These are phyloP conservation scores for Drepana arcuata DNA, from an alignment of 1,140 invertebrate species.

Conservation along the genomic window DNA sequence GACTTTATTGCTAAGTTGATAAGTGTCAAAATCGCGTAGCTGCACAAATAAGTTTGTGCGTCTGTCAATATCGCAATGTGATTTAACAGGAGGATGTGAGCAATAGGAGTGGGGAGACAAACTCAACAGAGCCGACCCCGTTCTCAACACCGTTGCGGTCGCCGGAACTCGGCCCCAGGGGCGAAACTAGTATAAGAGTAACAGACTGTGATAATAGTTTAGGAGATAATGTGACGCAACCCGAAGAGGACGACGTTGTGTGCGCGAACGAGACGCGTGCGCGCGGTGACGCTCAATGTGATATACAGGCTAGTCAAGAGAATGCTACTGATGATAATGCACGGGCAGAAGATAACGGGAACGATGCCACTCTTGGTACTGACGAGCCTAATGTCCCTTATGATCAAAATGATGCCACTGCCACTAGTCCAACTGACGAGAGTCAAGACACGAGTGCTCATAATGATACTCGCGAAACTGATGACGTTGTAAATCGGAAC, in stretches of 20 bases:
- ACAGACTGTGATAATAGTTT: slow-evolving; percentile 65
- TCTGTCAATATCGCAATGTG: slow-evolving; percentile 21
- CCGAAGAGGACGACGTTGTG: slow-evolving; percentile 50
- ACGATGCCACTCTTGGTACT: slow-evolving; percentile 6
- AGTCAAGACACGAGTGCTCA: not conserved
- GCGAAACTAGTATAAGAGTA: slow-evolving; percentile 48
- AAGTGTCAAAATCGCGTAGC: not conserved
- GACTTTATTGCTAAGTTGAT: not conserved
- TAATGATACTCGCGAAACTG: slow-evolving; percentile 1
- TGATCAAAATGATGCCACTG: slow-evolving; percentile 1
- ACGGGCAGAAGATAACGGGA: slow-evolving; percentile 17
- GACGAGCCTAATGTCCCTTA: slow-evolving; percentile 2
- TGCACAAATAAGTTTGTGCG: slow-evolving; percentile 26
- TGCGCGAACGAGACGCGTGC: slow-evolving; percentile 34
- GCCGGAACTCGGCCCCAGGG: slow-evolving; percentile 16
- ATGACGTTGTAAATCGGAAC: slow-evolving; percentile 2
- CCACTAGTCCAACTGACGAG: not conserved
- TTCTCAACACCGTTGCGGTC: slow-evolving; percentile 41
- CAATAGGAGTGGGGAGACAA: slow-evolving; percentile 43
- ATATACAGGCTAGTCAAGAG: slow-evolving; percentile 42
- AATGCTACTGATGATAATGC: slow-evolving; percentile 8
- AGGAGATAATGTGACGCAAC: slow-evolving; percentile 30
- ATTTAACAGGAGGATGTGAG: slow-evolving; percentile 59
- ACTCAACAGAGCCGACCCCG: slow-evolving; percentile 41
- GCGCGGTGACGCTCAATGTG: slow-evolving; percentile 17